Conservation (phyloP, 1,140 invertebrate species). For the Hydropsyche tenuis region DNA sequence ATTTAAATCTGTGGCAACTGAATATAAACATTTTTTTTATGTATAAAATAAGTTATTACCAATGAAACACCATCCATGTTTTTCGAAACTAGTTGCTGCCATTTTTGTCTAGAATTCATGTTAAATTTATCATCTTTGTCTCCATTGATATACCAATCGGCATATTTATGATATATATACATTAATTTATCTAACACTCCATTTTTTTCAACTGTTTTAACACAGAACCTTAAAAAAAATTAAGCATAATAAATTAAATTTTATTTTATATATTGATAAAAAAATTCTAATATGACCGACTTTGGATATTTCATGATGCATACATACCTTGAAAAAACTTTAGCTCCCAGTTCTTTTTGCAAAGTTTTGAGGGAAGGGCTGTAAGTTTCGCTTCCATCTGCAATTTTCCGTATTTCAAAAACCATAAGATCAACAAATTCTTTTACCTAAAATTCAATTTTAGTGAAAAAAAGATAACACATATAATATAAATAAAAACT, state of each 20-base stretch:
- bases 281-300: too few relatives aligned
- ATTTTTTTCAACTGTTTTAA: constrained; percentile 69
- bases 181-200: constrained; percentile 73
- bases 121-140: constrained; percentile 54
- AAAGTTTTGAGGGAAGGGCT: constrained; percentile 73
- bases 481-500: too few relatives aligned
- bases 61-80: constrained; percentile 65
- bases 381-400: constrained; percentile 79
- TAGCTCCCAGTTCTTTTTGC: constrained; percentile 72
- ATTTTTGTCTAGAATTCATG: constrained; percentile 73
- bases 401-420: constrained; percentile 72
- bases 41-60: constrained; percentile 57
- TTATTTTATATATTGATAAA: background rate
- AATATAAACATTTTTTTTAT: too few relatives aligned
- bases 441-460: constrained; percentile 54
- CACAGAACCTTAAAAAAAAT: constrained; percentile 73
- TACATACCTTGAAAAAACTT: constrained; percentile 70
- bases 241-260: too few relatives aligned
- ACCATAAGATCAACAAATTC: constrained; percentile 72
- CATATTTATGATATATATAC: constrained; percentile 73
- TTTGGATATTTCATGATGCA: too few relatives aligned
- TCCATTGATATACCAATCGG: constrained; percentile 69
- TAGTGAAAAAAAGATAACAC: constrained; percentile 1
- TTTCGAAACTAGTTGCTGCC: constrained; percentile 71
- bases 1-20: too few relatives aligned